Percentiles rank a stretch among this genome's conserved stretches.
Evolutionary conservation across 2,888 invertebrate genomes (phyloP).

Genomic region (Miltochrista miniata): DNA sequence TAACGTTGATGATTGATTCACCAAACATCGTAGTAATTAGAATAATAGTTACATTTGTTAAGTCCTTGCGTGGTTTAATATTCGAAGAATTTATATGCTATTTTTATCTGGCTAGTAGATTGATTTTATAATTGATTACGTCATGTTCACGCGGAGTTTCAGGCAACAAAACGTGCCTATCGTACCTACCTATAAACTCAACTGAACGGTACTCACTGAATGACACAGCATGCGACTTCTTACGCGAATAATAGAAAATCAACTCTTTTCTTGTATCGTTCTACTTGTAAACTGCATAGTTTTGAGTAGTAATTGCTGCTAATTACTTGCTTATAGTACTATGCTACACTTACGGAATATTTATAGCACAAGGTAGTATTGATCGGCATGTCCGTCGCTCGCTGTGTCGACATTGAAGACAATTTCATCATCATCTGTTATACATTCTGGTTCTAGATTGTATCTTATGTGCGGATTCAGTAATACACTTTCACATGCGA

Average conservation of each 20-base stretch:
- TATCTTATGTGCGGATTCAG: too few species aligned
- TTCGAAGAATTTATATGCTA: slow-evolving; percentile 5
- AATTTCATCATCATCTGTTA: too few species aligned
- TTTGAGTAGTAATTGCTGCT: slow-evolving; percentile 12
- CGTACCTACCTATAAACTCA: too few species aligned
- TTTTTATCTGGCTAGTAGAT: neutral
- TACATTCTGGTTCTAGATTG: neutral
- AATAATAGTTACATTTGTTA: too few species aligned
- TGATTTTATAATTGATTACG: neutral
- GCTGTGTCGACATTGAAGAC: too few species aligned
- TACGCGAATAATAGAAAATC: too few species aligned
- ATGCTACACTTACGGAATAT: neutral
- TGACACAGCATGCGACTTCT: too few species aligned
- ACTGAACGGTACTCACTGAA: too few species aligned
- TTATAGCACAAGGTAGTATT: slow-evolving; percentile 2
- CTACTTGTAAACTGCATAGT: neutral
- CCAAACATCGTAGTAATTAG: too few species aligned
- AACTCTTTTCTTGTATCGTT: neutral
- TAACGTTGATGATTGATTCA: too few species aligned
- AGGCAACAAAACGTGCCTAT: neutral
- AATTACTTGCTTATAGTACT: slow-evolving; percentile 6
- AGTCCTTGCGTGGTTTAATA: slow-evolving; percentile 30
- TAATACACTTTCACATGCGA: too few species aligned
- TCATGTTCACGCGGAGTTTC: neutral
- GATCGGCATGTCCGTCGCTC: neutral